These are phyloP conservation scores for Ruditapes philippinarum DNA, from an alignment of 1,140 invertebrate genomes.

Conservation along the genomic window DNA sequence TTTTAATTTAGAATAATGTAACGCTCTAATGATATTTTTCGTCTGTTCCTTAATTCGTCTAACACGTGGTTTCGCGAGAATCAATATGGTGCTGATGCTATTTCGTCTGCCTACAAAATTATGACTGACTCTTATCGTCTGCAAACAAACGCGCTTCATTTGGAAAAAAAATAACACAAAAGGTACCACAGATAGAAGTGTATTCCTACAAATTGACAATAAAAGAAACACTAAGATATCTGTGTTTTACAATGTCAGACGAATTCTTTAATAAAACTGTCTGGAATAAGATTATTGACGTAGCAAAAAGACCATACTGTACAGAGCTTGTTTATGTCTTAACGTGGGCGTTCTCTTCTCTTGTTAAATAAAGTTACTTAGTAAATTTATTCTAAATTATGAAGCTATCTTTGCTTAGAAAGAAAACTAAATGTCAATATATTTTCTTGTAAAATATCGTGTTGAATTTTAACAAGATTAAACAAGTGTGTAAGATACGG, in stretches of 20 bases:
- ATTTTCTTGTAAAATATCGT: too few relatives aligned
- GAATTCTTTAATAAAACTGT: constrained; percentile 15
- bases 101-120: neutral
- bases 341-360: too few relatives aligned
- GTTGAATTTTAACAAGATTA: too few relatives aligned
- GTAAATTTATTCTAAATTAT: too few relatives aligned
- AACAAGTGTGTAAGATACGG: too few relatives aligned
- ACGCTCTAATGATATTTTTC: neutral
- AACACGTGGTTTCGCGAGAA: neutral
- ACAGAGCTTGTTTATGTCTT: too few relatives aligned
- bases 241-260: neutral
- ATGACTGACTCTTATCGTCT: neutral
- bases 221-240: neutral
- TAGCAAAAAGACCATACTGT: neutral
- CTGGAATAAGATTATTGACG: neutral
- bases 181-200: neutral
- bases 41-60: neutral
- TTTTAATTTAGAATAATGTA: neutral
- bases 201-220: neutral
- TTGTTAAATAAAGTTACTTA: too few relatives aligned
- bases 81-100: neutral
- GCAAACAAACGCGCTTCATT: neutral
- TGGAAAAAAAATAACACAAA: neutral
- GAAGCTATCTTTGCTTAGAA: too few relatives aligned
- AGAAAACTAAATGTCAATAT: too few relatives aligned